phyloP scores from a whole-genome alignment of 2,113 vertebrate genomes.

The Tyto alba region DNA sequence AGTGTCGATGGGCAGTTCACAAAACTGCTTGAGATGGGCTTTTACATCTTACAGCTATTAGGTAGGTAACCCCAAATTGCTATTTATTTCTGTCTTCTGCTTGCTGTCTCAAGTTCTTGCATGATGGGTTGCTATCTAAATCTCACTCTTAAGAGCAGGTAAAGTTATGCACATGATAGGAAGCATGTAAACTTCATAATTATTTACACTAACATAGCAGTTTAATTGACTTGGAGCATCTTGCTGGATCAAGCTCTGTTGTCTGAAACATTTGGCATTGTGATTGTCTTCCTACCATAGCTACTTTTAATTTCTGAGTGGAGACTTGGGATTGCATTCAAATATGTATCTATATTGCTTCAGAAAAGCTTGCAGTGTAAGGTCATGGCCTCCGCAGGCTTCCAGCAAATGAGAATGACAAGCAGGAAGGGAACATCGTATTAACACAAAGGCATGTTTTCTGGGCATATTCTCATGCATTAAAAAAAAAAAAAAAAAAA shows the following conservation, averaged over 20 bases:
- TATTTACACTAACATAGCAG: background rate
- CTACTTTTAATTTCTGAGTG: background rate
- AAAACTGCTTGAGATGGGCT: background rate
- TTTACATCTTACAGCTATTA: background rate
- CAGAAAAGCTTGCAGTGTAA: background rate
- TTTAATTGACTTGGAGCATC: background rate
- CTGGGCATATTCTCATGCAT: background rate
- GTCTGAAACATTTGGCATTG: background rate
- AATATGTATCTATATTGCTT: background rate
- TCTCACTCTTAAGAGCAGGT: background rate
- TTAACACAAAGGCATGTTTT: background rate
- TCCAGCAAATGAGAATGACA: background rate
- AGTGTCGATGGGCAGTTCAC: background rate
- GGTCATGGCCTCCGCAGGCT: background rate
- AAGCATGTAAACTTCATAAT: background rate
- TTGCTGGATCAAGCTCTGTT: background rate
- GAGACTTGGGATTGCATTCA: background rate
- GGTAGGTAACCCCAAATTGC: background rate
- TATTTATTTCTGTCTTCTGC: background rate
- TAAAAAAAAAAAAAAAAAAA: background rate
- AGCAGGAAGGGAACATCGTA: background rate
- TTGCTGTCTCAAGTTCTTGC: background rate
- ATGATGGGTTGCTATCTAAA: background rate
- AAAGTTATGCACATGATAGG: background rate
- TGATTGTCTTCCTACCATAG: background rate